These are phyloP conservation scores for Pitta sordida DNA, from an alignment of 2,113 vertebrate genomes.

Conservation along the genomic window DNA sequence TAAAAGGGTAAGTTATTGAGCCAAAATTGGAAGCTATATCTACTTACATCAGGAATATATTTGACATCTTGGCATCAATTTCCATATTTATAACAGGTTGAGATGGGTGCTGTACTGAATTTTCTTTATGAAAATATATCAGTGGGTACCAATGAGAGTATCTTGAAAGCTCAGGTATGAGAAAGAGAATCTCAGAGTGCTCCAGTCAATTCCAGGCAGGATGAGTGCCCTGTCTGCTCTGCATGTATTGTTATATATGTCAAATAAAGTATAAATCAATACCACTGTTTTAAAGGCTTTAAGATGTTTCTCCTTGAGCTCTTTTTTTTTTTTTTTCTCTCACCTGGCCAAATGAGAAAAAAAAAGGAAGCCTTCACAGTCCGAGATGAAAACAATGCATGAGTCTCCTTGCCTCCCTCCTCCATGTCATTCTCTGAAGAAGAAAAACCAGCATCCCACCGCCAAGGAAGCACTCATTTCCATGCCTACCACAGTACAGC, in stretches of 20 bases:
- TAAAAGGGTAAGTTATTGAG: background rate
- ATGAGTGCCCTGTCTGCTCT: background rate
- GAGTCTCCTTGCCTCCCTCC: background rate
- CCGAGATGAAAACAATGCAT: background rate
- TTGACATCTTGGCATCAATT: background rate
- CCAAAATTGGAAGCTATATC: background rate
- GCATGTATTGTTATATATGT: background rate
- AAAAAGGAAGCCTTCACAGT: background rate
- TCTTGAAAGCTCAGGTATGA: background rate
- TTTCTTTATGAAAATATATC: background rate
- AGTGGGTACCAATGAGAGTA: background rate
- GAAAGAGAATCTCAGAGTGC: background rate
- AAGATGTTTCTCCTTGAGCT: background rate
- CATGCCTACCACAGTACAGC: background rate
- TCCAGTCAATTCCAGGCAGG: accelerated
- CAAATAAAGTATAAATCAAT: background rate
- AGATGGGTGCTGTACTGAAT: background rate
- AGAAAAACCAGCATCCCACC: background rate
- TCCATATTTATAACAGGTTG: background rate
- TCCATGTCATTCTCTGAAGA: background rate
- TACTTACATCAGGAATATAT: background rate
- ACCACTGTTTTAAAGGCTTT: background rate
- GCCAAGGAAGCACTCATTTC: background rate
- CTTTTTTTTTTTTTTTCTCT: background rate
- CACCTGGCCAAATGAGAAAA: background rate